Evolutionary conservation across 2,888 invertebrate species (phyloP).

Genomic region (Ommatoiulus sabulosus): DNA sequence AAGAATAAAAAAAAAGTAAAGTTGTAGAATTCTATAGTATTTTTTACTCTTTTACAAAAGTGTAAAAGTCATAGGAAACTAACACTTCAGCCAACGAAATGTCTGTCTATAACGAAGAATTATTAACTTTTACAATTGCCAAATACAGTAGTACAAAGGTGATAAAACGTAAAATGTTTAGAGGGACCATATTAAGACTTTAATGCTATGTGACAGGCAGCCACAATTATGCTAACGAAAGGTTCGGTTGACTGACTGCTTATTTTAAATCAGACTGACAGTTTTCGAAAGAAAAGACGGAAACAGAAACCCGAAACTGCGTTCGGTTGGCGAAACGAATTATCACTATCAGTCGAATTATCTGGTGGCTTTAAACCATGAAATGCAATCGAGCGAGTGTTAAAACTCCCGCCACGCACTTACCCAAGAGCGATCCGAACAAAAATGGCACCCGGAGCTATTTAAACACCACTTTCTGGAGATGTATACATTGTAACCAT

Average conservation of each 20-base stretch:
- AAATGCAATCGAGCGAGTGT: background rate
- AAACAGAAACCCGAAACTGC: too few species aligned
- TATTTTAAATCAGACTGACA: background rate
- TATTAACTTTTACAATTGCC: background rate
- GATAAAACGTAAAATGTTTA: background rate
- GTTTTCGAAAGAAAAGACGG: too few species aligned
- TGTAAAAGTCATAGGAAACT: too few species aligned
- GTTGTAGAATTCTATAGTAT: background rate
- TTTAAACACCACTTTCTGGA: background rate
- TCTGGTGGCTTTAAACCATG: background rate
- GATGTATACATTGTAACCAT: background rate
- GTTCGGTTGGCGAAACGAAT: too few species aligned
- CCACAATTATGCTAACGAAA: background rate
- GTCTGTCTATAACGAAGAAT: too few species aligned
- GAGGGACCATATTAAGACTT: background rate
- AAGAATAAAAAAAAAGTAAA: background rate
- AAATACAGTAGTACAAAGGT: background rate
- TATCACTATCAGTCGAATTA: background rate
- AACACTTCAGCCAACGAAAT: too few species aligned
- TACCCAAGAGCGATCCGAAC: background rate
- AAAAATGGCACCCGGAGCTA: background rate
- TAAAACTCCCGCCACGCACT: conserved; percentile 26
- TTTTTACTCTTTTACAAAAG: background rate
- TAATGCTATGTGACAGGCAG: background rate
- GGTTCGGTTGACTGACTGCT: background rate